A percentile compares a stretch with the other conserved stretches of the same genome.
phyloP scores from a whole-genome alignment of 1,140 invertebrate species.

The Bombus balteatus region DNA sequence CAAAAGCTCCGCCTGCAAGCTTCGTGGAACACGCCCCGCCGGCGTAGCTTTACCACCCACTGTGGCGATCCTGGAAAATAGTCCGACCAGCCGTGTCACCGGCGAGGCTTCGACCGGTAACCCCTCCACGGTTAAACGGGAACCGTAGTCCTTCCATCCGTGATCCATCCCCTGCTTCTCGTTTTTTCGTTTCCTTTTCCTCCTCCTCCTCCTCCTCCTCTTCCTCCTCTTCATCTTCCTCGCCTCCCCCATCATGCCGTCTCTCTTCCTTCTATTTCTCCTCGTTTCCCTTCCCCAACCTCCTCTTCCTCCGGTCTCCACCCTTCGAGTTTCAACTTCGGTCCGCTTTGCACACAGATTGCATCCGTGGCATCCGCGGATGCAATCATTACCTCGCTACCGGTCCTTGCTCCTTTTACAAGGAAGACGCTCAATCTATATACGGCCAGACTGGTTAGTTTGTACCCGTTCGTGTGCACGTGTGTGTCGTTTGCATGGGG shows the following conservation, averaged over 20 bases:
- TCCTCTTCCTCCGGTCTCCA: conserved; percentile 22
- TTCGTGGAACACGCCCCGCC: conserved; percentile 72
- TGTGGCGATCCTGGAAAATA: conserved; percentile 63
- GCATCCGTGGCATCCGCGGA: conserved; percentile 76
- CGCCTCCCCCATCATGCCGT: not conserved
- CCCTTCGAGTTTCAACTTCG: conserved; percentile 62
- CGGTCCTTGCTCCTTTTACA: conserved; percentile 53
- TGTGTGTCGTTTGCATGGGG: conserved; percentile 30
- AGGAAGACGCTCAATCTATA: conserved; percentile 41
- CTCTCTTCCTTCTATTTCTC: not conserved
- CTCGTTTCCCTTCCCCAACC: not conserved
- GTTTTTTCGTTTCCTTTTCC: not conserved
- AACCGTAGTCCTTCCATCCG: conserved; percentile 53
- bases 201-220: too few relatives aligned
- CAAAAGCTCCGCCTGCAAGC: conserved; percentile 81
- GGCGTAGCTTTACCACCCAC: conserved; percentile 62
- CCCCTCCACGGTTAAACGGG: conserved; percentile 46
- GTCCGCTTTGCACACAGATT: conserved; percentile 78
- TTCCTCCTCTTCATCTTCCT: not conserved
- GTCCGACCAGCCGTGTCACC: conserved; percentile 59
- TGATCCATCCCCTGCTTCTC: conserved; percentile 34
- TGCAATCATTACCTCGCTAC: conserved; percentile 77
- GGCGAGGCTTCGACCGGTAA: conserved; percentile 59
- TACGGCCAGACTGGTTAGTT: conserved; percentile 35
- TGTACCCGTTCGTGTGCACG: not conserved